Conservation (phyloP, 2,113 vertebrate species). For the Nibea albiflora region DNA sequence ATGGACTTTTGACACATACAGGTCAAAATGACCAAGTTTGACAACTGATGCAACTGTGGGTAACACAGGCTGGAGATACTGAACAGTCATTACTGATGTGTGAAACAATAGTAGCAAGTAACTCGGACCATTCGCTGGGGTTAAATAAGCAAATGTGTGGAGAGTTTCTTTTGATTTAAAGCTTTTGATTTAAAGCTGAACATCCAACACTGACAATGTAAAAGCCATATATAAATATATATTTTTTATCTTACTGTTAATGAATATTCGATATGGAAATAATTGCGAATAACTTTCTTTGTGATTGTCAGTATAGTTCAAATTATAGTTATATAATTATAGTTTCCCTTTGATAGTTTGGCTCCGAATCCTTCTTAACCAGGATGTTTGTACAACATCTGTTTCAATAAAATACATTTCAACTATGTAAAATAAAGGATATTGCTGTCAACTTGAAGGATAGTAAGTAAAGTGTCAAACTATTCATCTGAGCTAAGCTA, state of each 20-base stretch:
- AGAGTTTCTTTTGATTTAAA: background rate
- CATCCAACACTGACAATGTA: background rate
- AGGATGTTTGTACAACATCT: background rate
- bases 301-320: too few species aligned
- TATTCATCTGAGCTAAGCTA: background rate
- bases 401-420: background rate
- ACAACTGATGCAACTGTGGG: slow-evolving; percentile 59
- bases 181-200: background rate
- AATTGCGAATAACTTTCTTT: background rate
- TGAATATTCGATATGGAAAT: too few species aligned
- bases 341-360: background rate
- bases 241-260: background rate
- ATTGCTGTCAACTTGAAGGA: background rate
- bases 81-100: slow-evolving; percentile 15
- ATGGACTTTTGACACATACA: slow-evolving; percentile 9
- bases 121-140: background rate
- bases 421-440: background rate
- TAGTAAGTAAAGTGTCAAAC: background rate
- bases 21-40: slow-evolving; percentile 32
- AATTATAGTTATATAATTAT: too few species aligned
- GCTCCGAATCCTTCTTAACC: background rate
- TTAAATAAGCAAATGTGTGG: slow-evolving; percentile 5
- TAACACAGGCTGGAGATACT: slow-evolving; percentile 26
- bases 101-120: slow-evolving; percentile 25
- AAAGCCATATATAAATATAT: background rate